Evolutionary conservation across 2,113 vertebrate species (phyloP), one percentile per base, ranked within the genome.

Genomic region (Limanda limanda): DNA sequence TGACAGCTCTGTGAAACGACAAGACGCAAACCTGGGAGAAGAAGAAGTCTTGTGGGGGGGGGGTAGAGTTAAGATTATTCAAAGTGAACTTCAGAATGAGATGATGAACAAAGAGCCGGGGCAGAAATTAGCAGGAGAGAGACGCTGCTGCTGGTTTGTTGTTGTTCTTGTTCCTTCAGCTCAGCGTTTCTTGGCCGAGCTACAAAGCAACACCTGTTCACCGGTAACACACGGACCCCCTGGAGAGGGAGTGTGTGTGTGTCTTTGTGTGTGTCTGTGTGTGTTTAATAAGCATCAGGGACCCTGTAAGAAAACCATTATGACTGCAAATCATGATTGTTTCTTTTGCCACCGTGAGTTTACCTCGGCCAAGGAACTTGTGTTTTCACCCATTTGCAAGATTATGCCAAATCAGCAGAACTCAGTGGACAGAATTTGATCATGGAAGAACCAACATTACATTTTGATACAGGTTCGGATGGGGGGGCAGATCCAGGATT

Each of bases 151-250:
- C 45, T 48, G 17, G 31, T 48, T 48, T 48, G 45, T 48, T 17
- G 11, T 42, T 11, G 11, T 42, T 42, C 2, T 40, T 18, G 17
- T 48, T 48, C 14, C 20, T 51, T 51, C 17, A 6, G 47, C 18
- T 51, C 18, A 51, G 1, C n/a, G 51, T 54, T 7, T 54, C 51
- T 54, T 54, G 91, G 82, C 68, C 72, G 84, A 89, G 70, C 68
- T 74, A 84, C 85, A 79, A 91, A 90, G 90, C 90, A 84, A 86
- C 94, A 95, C 95, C 94, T 96, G 94, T 94, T 93, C 81, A 85
- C 86, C 89, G 68, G 79, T 89, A 20, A 54, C 51, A 8, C 20
- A 54, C 13, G 7, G 31, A n/a, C 51, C 20, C n/a, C 51, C 20
- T 13, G 54, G 15, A 15, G 14, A 20, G 42, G 8, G 13, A n/a